phyloP scores from a whole-genome alignment of 2,888 invertebrate species.

The Acrobasis consociella region DNA sequence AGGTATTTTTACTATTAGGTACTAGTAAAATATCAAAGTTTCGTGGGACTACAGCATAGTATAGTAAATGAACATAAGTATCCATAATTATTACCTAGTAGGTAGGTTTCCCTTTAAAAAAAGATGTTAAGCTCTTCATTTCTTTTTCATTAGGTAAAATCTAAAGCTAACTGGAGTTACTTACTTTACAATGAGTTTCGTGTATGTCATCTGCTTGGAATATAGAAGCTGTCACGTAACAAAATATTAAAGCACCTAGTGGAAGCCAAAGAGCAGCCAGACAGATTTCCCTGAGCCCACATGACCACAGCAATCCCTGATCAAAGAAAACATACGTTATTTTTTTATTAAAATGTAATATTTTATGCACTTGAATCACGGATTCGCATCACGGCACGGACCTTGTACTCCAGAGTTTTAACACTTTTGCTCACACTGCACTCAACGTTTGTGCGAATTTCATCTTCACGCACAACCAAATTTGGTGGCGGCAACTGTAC shows the following conservation, averaged over 20 bases:
- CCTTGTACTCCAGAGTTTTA: conserved; percentile 70
- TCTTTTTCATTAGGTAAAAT: neutral
- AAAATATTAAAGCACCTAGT: conserved; percentile 91
- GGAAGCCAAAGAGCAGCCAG: conserved; percentile 93
- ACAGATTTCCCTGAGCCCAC: conserved; percentile 91
- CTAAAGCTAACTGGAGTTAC: conserved; percentile 49
- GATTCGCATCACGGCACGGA: too few relatives aligned
- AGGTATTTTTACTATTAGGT: neutral
- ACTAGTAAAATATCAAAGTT: too few relatives aligned
- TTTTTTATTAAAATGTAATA: conserved; percentile 1
- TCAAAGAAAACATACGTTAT: conserved; percentile 36
- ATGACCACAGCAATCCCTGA: conserved; percentile 85
- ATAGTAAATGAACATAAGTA: too few relatives aligned
- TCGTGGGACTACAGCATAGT: too few relatives aligned
- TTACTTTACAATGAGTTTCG: conserved; percentile 96
- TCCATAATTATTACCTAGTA: too few relatives aligned
- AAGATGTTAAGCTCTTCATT: too few relatives aligned
- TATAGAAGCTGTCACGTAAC: conserved; percentile 94
- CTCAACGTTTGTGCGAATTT: conserved; percentile 60
- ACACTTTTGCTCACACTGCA: conserved; percentile 58
- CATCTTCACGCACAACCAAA: conserved; percentile 57
- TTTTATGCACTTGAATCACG: neutral
- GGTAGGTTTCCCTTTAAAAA: too few relatives aligned
- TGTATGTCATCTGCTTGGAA: conserved; percentile 97
- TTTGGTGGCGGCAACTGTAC: conserved; percentile 67